A percentile compares a stretch with the other conserved stretches of the same genome.
Evolutionary conservation across 2,888 invertebrate species (phyloP).

Genomic region (Stomorhina lunata): DNA sequence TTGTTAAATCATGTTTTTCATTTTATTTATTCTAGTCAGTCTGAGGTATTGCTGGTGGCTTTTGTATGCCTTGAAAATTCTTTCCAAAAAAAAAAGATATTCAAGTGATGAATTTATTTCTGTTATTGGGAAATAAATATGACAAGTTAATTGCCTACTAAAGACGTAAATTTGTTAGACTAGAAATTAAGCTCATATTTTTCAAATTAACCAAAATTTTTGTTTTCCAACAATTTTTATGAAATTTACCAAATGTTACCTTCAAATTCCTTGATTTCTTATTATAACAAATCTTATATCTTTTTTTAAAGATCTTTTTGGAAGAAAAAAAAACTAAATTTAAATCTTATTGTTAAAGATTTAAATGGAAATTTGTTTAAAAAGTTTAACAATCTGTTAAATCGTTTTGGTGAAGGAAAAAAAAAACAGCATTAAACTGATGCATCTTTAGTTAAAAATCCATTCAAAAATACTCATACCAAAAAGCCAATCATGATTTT

Average conservation of each 20-base stretch:
- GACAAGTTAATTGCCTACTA: too few relatives aligned
- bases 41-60: too few relatives aligned
- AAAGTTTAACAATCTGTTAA: constrained; percentile 57
- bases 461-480: constrained; percentile 28
- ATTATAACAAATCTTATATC: not conserved
- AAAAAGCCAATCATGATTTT: constrained; percentile 24
- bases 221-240: not conserved
- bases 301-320: not conserved
- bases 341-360: constrained; percentile 58
- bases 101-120: too few relatives aligned
- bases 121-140: too few relatives aligned
- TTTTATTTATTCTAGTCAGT: constrained; percentile 7
- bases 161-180: too few relatives aligned
- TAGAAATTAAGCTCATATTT: not conserved
- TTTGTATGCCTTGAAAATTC: too few relatives aligned
- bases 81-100: too few relatives aligned
- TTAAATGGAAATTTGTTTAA: constrained; percentile 60
- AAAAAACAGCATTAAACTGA: constrained; percentile 42
- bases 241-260: not conserved
- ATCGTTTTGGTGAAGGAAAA: not conserved
- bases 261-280: not conserved
- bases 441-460: constrained; percentile 43
- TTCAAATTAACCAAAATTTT: not conserved
- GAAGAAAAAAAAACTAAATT: constrained; percentile 31
- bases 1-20: constrained; percentile 44